Evolutionary conservation across 1,140 invertebrate genomes (phyloP), one percentile per base, ranked within the genome.

Genomic region (Pectinophora gossypiella): DNA sequence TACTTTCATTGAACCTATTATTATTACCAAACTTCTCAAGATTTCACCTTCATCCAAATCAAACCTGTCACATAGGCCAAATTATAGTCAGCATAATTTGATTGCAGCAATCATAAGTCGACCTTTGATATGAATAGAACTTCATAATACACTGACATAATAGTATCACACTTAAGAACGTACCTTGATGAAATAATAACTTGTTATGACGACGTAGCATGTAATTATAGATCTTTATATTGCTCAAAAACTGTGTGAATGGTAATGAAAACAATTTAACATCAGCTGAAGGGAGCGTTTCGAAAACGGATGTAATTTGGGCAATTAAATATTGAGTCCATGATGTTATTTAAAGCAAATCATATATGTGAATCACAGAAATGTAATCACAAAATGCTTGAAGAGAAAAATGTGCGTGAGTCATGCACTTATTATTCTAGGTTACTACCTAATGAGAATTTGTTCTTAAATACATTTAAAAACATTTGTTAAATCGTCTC

Each of bases 181-280:
- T 18, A 9, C 21, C 20, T n/a, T 66, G 62, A 72, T 65, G 55
- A 64, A 60, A 62, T 74, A 70, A 74, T 72, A 61, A 72, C 56
- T 64, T 18, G 56, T 52, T 51, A 51, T 42, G 32, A 42, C 22
- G 23, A 51, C 52, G 44, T 38, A 51, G 50, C 55, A 20, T 64
- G 51, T 69, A 75, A 75, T 75, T 72, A 75, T 48, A 38, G 32
- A 64, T 62, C 49, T 64, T 62, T 56, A 61, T 48, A 43, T 53
- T 62, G 48, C 54, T 54, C 54, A 59, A 54, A 56, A 57, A 59
- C 61, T 63, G 59, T 64, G 56, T 54, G 61, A 62, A 67, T 63
- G 56, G 60, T 66, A 68, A 73, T 69, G 57, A 62, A 73, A 66
- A 76, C 69, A 72, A 72, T 73, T 73, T 66, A 48, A 64, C 45